A percentile compares a stretch with the other conserved stretches of the same genome.
Conservation (phyloP, 2,797 vertebrate genomes). For the Myiothlypis chrysogaster region DNA sequence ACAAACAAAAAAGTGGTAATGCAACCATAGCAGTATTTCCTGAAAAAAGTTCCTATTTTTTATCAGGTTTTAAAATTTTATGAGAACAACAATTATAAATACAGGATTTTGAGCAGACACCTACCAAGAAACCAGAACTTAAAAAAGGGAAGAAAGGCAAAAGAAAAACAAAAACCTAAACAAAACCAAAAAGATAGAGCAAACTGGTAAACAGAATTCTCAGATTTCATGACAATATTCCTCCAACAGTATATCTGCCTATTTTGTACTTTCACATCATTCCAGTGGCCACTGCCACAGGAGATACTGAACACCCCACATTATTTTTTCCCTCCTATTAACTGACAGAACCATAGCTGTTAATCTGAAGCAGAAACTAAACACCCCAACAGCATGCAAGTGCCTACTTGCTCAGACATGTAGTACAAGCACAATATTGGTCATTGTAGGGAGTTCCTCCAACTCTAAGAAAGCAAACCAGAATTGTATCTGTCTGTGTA, state of each 20-base stretch:
- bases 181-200: neutral
- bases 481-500: neutral
- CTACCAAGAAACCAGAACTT: neutral
- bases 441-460: neutral
- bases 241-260: neutral
- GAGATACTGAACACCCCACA: neutral
- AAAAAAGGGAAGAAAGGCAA: neutral
- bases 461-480: neutral
- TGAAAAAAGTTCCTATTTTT: neutral
- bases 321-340: neutral
- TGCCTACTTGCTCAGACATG: neutral
- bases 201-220: neutral
- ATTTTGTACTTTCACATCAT: neutral
- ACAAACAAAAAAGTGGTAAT: neutral
- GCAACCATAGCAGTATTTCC: neutral
- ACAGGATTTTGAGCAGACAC: neutral
- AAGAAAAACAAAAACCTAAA: neutral
- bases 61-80: neutral
- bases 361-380: neutral
- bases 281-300: neutral
- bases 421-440: neutral
- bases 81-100: neutral
- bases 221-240: neutral
- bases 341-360: neutral
- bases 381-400: neutral